These are phyloP conservation scores for Hesperia comma DNA, from an alignment of 2,888 invertebrate species.

Conservation along the genomic window DNA sequence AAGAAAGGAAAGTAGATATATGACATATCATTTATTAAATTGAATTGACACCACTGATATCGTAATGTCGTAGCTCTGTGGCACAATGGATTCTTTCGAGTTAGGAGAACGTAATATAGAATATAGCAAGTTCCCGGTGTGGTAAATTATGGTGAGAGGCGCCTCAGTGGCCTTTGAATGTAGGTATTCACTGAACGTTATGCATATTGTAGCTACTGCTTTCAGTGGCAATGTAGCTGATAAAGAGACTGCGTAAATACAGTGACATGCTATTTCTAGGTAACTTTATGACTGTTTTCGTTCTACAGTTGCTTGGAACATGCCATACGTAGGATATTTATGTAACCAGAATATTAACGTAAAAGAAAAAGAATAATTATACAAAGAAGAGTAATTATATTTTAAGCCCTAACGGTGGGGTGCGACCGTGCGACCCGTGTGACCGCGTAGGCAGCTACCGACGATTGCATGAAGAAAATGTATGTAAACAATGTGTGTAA, in stretches of 20 bases:
- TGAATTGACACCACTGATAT: not conserved
- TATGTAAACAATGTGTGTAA: too few relatives aligned
- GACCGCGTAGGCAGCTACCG: too few relatives aligned
- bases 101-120: not conserved
- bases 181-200: not conserved
- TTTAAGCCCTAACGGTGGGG: too few relatives aligned
- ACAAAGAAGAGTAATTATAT: too few relatives aligned
- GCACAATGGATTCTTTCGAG: constrained; percentile 1
- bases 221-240: not conserved
- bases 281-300: not conserved
- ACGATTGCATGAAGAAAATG: too few relatives aligned
- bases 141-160: constrained; percentile 42
- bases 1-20: constrained; percentile 5
- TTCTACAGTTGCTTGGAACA: not conserved
- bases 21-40: constrained; percentile 2
- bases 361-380: too few relatives aligned
- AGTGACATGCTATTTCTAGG: not conserved
- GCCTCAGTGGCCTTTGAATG: constrained; percentile 36
- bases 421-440: too few relatives aligned
- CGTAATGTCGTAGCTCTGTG: not conserved
- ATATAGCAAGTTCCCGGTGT: not conserved
- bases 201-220: not conserved
- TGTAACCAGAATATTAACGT: too few relatives aligned
- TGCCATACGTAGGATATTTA: too few relatives aligned
- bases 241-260: not conserved